Percentiles rank a stretch among this genome's conserved stretches.
Conservation (phyloP, 2,888 invertebrate species). For the Myopa testacea region DNA sequence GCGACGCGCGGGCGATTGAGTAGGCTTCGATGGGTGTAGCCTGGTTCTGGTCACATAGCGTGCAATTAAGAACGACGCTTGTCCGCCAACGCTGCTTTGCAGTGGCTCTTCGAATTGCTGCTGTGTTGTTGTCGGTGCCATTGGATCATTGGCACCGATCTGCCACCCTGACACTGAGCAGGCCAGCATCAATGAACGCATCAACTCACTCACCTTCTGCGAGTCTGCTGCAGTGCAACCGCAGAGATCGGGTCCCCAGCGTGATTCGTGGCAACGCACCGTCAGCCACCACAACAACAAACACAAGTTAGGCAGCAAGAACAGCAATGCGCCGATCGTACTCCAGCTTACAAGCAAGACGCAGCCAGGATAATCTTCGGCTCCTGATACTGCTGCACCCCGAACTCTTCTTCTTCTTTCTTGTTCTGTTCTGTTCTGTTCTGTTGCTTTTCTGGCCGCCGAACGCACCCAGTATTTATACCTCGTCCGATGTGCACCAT, state of each 20-base stretch:
- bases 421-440: neutral
- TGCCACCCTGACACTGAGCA: neutral
- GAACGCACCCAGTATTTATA: conserved; percentile 18
- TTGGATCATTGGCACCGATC: conserved; percentile 7
- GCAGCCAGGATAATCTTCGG: conserved; percentile 29
- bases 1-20: no score
- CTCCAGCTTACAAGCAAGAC: neutral
- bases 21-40: neutral
- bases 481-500: neutral
- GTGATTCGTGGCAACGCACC: neutral
- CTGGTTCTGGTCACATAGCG: neutral
- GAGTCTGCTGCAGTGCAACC: conserved; percentile 9
- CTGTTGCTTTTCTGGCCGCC: neutral
- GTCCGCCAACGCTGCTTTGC: conserved; percentile 23
- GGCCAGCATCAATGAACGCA: conserved; percentile 32
- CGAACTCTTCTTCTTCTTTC: neutral
- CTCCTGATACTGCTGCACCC: conserved; percentile 10
- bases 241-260: neutral
- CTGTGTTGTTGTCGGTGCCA: conserved; percentile 1
- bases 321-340: neutral
- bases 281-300: neutral
- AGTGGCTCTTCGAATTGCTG: neutral
- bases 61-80: conserved; percentile 25
- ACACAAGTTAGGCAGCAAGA: neutral
- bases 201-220: conserved; percentile 4